A percentile compares a stretch with the other conserved stretches of the same genome.
Evolutionary conservation across 2,888 invertebrate genomes (phyloP).

Genomic region (Hirtodrosophila confusa): DNA sequence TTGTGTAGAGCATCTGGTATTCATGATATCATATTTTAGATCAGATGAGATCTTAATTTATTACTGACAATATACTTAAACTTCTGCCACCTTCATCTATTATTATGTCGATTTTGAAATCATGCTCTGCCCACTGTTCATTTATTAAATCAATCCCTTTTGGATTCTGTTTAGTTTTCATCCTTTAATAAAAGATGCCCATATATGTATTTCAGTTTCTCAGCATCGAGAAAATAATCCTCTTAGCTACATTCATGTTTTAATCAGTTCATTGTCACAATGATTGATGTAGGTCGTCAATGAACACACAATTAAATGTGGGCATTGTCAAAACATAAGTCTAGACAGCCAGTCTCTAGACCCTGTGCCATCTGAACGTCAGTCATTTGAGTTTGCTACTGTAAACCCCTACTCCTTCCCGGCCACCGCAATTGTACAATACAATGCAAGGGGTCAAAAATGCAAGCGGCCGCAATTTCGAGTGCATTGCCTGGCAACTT

Average conservation of each 20-base stretch:
- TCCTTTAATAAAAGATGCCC: constrained; percentile 4
- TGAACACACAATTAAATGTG: constrained; percentile 32
- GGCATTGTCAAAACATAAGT: constrained; percentile 48
- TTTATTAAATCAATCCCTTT: constrained; percentile 8
- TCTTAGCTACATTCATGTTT: constrained; percentile 57
- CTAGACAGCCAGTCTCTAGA: constrained; percentile 7
- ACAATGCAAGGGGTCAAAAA: constrained; percentile 31
- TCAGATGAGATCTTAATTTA: too few relatives aligned
- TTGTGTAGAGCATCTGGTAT: too few relatives aligned
- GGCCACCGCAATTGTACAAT: constrained; percentile 26
- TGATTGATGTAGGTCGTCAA: constrained; percentile 58
- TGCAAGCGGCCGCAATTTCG: constrained; percentile 34
- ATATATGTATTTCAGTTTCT: neutral
- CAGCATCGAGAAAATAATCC: constrained; percentile 37
- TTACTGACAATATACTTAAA: too few relatives aligned
- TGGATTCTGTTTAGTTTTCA: neutral
- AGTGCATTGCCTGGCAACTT: constrained; percentile 49
- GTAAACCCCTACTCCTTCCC: neutral
- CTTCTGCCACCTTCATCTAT: too few relatives aligned
- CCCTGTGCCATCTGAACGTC: too few relatives aligned
- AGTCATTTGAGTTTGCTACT: constrained; percentile 16
- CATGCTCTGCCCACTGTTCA: neutral
- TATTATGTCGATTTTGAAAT: too few relatives aligned
- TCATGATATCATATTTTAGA: too few relatives aligned
- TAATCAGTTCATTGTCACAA: constrained; percentile 60